These are phyloP conservation scores for Heliconius ismenius DNA, from an alignment of 2,888 invertebrate species.

Conservation along the genomic window DNA sequence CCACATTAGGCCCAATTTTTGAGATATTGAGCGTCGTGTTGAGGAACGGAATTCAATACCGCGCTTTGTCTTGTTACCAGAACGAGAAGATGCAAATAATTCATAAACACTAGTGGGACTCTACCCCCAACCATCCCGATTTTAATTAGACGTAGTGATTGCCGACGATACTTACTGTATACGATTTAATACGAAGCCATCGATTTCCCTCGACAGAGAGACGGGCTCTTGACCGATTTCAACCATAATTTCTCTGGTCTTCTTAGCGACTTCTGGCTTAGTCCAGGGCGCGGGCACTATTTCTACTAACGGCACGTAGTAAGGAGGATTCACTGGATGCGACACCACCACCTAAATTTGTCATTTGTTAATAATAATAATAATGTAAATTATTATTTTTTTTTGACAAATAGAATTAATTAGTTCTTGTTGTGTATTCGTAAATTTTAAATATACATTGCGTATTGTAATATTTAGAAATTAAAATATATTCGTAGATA, in stretches of 20 bases:
- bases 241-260: constrained; percentile 88
- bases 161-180: constrained; percentile 86
- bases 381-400: not conserved
- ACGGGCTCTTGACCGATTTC: constrained; percentile 97
- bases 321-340: constrained; percentile 98
- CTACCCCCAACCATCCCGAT: too few species aligned
- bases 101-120: too few species aligned
- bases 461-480: not conserved
- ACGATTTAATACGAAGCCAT: constrained; percentile 96
- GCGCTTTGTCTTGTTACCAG: too few species aligned
- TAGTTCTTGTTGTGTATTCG: not conserved
- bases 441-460: not conserved
- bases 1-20: not conserved
- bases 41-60: too few species aligned
- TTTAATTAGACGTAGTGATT: too few species aligned
- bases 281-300: constrained; percentile 98
- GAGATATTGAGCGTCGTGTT: too few species aligned
- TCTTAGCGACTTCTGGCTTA: constrained; percentile 86
- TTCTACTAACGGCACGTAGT: constrained; percentile 96
- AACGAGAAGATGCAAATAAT: too few species aligned
- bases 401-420: not conserved
- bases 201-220: constrained; percentile 90
- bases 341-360: constrained; percentile 88
- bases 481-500: too few species aligned
- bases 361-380: constrained; percentile 13